A percentile compares a stretch with the other conserved stretches of the same genome.
Conservation (phyloP, 2,888 invertebrate species). For the Synanthedon andrenaeformis region DNA sequence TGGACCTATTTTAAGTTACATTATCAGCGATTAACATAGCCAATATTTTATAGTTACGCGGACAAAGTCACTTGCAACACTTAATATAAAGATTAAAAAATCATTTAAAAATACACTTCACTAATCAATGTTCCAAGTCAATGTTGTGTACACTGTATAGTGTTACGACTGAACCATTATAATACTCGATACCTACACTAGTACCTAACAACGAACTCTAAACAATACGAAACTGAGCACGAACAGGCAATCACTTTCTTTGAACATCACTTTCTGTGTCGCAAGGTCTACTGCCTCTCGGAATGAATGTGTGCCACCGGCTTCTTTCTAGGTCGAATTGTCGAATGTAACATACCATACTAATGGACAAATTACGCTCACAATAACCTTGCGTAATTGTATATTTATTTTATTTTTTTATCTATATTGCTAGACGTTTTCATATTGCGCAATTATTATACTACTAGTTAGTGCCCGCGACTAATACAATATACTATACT, state of each 20-base stretch:
- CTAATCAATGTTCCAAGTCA: too few species aligned
- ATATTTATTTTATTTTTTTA: not conserved
- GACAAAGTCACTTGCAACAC: too few species aligned
- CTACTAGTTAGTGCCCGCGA: too few species aligned
- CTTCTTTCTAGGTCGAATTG: conserved; percentile 10
- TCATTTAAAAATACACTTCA: too few species aligned
- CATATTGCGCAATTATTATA: too few species aligned
- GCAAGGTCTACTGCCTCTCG: conserved; percentile 11
- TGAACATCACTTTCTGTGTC: conserved; percentile 32
- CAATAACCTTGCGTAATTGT: not conserved
- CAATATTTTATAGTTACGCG: too few species aligned
- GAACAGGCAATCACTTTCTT: conserved; percentile 33
- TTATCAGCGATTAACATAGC: too few species aligned
- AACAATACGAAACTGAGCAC: conserved; percentile 1
- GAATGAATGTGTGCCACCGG: conserved; percentile 7
- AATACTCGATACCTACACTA: not conserved
- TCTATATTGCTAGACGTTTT: not conserved
- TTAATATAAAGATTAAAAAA: too few species aligned
- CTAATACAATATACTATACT: too few species aligned
- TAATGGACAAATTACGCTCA: not conserved
- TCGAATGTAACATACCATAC: not conserved
- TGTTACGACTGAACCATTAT: not conserved
- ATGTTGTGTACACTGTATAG: not conserved
- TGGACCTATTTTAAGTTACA: too few species aligned
- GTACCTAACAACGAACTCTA: not conserved